These are phyloP conservation scores for Hippolais icterina DNA, from an alignment of 2,113 vertebrate genomes.

Conservation along the genomic window DNA sequence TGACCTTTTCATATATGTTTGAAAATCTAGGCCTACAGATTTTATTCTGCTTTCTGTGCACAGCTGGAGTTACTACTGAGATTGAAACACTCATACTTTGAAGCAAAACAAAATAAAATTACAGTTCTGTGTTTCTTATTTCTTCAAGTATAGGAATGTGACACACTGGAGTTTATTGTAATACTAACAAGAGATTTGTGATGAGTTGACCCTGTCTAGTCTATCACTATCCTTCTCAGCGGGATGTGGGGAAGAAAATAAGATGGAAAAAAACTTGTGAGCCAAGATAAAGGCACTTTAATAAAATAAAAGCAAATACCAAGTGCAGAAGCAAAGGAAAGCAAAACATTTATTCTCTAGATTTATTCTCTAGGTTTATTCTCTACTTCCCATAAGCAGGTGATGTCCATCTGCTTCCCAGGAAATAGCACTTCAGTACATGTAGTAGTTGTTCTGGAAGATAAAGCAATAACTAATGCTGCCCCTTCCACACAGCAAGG, in stretches of 20 bases:
- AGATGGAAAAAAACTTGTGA: background rate
- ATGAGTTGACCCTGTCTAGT: background rate
- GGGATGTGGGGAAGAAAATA: background rate
- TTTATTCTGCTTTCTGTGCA: background rate
- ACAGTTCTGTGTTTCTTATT: background rate
- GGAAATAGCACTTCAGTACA: background rate
- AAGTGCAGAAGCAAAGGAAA: background rate
- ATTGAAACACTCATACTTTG: background rate
- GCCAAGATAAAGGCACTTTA: background rate
- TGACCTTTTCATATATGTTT: background rate
- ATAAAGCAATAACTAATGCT: background rate
- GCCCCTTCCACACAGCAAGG: background rate
- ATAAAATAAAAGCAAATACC: background rate
- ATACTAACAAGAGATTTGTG: background rate
- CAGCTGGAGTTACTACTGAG: background rate
- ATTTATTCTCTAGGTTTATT: background rate
- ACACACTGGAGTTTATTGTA: background rate
- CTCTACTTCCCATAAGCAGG: background rate
- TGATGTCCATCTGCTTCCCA: background rate
- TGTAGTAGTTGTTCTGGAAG: fast-evolving
- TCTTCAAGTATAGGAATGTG: background rate
- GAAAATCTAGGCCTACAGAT: background rate
- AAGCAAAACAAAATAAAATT: background rate
- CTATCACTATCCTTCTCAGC: background rate
- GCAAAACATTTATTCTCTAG: background rate